Conservation (phyloP, 2,888 invertebrate genomes). For the Iphiclides podalirius region DNA sequence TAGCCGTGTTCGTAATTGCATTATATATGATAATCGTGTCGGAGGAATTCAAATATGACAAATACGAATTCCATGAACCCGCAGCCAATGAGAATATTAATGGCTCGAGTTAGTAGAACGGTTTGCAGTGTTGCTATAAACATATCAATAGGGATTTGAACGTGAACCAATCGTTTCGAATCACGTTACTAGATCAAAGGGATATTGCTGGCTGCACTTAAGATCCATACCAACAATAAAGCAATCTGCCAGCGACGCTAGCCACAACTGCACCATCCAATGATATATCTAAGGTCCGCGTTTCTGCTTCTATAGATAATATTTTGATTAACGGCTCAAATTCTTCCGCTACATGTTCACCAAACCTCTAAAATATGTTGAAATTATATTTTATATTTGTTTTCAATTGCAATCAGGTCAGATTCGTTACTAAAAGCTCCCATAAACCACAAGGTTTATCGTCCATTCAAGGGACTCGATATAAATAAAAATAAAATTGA, state of each 20-base stretch:
- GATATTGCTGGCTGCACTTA: slow-evolving; percentile 44
- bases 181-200: slow-evolving; percentile 63
- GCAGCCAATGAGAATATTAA: slow-evolving; percentile 19
- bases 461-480: slow-evolving; percentile 3
- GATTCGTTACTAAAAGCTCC: slow-evolving; percentile 17
- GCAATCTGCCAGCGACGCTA: slow-evolving; percentile 27
- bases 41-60: slow-evolving; percentile 38
- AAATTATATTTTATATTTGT: slow-evolving; percentile 5
- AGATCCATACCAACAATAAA: slow-evolving; percentile 49
- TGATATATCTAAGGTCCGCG: no score
- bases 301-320: no score
- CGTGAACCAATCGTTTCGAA: slow-evolving; percentile 45
- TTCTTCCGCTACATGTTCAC: no score
- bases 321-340: no score
- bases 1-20: slow-evolving; percentile 26
- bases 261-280: slow-evolving; percentile 14
- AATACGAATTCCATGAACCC: slow-evolving; percentile 36
- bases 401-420: not conserved
- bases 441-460: slow-evolving; percentile 10
- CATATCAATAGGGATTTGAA: slow-evolving; percentile 58
- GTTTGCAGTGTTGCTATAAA: slow-evolving; percentile 40
- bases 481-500: slow-evolving; percentile 18
- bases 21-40: slow-evolving; percentile 28
- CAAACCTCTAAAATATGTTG: no score
- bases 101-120: slow-evolving; percentile 9